Evolutionary conservation across 2,888 invertebrate species (phyloP), one percentile per base, ranked within the genome.

Genomic region (Dryomyza anilis): DNA sequence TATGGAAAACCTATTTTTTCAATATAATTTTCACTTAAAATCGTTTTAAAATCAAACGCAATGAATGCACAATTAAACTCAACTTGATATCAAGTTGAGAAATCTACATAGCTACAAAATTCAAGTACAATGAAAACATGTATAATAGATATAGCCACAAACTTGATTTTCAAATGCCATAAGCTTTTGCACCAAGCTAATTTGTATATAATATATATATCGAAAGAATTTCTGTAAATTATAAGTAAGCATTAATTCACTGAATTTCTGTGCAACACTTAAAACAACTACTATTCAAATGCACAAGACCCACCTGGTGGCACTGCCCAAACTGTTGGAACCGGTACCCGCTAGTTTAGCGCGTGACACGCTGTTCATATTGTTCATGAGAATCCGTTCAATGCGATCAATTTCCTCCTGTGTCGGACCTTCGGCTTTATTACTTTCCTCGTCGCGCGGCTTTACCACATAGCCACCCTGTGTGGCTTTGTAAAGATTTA

Each of bases 381-480:
- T 79, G 69, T 84, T 85, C 76, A 86, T 81, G 55, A 87, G 78
- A 73, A 87, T 83, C 76, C 84, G 84, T 72, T 86, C 89, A 80
- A 88, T 85, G 79, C 84, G 86, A 83, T 85, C 88, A 70, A 85
- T 83, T 75, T 87, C 88, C 71, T 86, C 86, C 48, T 83, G 82
- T 7, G 86, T 85, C n/a, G 88, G 86, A 25, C 87, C 88, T 78
- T 88, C 87, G 2, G 89, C 89, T 78, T 87, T 89, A 59, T 88
- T 86, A 76, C 86, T 87, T 73, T 89, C 87, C 77, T 89, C 90
- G 78, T 92, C 92, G 66, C 86, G 85, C 8, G 88, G 86, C 71
- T 87, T 87, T 6, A 87, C 88, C 39, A 87, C 86, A 80, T 87
- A 87, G 57, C 87, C 86, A 2, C 89, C 91, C 87, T 83, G 82